phyloP scores from a whole-genome alignment of 2,113 vertebrate genomes.

The Lipotes vexillifer region DNA sequence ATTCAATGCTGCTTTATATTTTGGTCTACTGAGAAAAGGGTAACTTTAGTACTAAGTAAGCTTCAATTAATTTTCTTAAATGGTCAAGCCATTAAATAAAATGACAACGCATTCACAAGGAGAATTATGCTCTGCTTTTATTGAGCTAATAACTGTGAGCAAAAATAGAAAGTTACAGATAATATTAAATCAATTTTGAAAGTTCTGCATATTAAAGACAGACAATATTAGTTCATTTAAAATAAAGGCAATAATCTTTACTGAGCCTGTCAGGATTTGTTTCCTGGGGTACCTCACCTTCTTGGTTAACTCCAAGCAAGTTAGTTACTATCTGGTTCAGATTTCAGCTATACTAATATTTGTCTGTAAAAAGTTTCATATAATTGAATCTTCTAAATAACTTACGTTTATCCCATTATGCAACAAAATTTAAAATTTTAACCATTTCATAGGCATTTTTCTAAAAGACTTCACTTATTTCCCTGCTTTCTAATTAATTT shows the following conservation, averaged over 20 bases:
- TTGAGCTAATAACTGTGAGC: background rate
- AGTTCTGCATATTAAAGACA: background rate
- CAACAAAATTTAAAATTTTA: constrained; percentile 29
- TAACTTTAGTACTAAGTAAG: constrained; percentile 32
- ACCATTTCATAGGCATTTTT: background rate
- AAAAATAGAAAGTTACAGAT: constrained; percentile 28
- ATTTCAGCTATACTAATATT: background rate
- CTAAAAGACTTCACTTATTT: background rate
- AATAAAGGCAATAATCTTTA: background rate
- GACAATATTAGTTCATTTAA: constrained; percentile 6
- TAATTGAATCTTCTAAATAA: constrained; percentile 3
- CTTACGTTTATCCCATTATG: background rate
- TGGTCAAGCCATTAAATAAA: constrained; percentile 13
- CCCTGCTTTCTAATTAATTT: background rate
- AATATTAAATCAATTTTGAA: constrained; percentile 20
- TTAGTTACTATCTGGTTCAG: background rate
- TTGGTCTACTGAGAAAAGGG: background rate
- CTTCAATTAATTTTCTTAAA: constrained; percentile 20
- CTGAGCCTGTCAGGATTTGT: constrained; percentile 13
- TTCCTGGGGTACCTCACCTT: background rate
- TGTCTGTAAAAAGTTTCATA: background rate
- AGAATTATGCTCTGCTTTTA: background rate
- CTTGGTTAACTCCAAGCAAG: background rate
- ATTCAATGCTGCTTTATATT: constrained; percentile 26
- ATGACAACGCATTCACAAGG: constrained; percentile 3